A percentile compares a stretch with the other conserved stretches of the same genome.
Evolutionary conservation across 37 sponge, comb jelly and placozoan species (phyloP).

Genomic region (Dysidea cf. avara): DNA sequence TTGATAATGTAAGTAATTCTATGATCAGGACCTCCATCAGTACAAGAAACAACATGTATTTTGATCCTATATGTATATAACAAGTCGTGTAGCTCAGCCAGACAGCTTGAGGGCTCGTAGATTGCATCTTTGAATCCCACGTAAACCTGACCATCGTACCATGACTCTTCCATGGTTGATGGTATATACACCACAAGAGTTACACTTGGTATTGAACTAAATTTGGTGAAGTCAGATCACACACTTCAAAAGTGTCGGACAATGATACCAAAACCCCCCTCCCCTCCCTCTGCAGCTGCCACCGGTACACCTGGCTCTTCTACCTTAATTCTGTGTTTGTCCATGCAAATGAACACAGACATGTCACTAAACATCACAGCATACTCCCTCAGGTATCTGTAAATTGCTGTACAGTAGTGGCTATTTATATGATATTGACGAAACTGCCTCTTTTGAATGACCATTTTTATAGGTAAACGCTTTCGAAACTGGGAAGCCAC

Average conservation of each 20-base stretch:
- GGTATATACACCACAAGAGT: constrained; percentile 11
- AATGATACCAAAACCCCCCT: background rate
- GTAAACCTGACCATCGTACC: background rate
- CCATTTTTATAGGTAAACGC: constrained; percentile 7
- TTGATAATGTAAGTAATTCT: constrained; percentile 12
- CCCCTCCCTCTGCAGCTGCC: constrained; percentile 24
- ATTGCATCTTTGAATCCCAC: constrained; percentile 12
- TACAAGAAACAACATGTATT: constrained; percentile 10
- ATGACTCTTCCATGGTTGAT: background rate
- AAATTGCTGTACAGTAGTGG: constrained; percentile 28
- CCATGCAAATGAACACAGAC: too few relatives aligned
- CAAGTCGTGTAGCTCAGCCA: constrained; percentile 6
- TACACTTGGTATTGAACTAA: constrained; percentile 4
- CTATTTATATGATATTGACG: constrained; percentile 7
- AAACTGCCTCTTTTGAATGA: constrained; percentile 31
- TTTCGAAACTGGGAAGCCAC: constrained; percentile 3
- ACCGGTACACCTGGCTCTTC: constrained; percentile 20
- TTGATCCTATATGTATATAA: background rate
- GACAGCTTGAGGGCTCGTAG: background rate
- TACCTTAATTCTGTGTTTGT: constrained; percentile 24
- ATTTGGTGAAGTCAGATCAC: constrained; percentile 40
- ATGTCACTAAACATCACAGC: constrained; percentile 11
- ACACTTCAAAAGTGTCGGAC: constrained; percentile 14
- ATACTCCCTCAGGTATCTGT: constrained; percentile 30
- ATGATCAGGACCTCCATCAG: constrained; percentile 43